Base-by-base conservation (phyloP, 2,888 invertebrate genomes). In the Serripes groenlandicus region DNA sequence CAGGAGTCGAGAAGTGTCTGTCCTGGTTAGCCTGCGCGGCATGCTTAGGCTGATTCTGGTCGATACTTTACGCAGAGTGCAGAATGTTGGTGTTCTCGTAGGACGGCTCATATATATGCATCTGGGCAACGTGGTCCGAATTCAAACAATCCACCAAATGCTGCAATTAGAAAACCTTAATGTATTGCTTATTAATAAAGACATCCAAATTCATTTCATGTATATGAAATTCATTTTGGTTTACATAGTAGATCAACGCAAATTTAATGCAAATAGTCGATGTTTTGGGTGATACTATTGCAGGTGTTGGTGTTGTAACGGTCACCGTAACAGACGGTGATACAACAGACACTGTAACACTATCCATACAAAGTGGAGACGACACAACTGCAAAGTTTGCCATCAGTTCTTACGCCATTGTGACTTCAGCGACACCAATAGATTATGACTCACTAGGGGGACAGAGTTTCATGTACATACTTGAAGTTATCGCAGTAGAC, bases 311-410 rank as follows among this genome's bases (percentile, higher is more conserved):
- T 0, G 81, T 92, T 11, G 60, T 75, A 2, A 74, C 80, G 18
- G 28, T 92, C 11, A 85, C 83, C 4, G 90, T 89, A 28, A 78
- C 86, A 2, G 92, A 92, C 81, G 80, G 64, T 9, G 92, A 92
- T 62, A 62, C 80, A 0, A 80, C 85, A 26, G 81, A 79, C 21
- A 75, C 75, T 1, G 66, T 89, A 11, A 81, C 82, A 0, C 30
- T 88, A 21, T 52, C 49, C 21, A 88, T 90, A 18, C 62, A 64
- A 5, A 82, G 80, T 60, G 90, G 90, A 1, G 88, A 90, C 49
- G 88, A 88, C 21, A 54, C 75, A 4, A 54, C 78, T 0, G 71
- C 83, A 15, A 86, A 87, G 70, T 88, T 86, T 56, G 73, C 68
- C 1, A 34, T 77, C 0, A 77, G 69, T 66, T 70, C 68, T 0